Evolutionary conservation across 1,140 invertebrate genomes (phyloP).

Genomic region (Caenorhabditis remanei): DNA sequence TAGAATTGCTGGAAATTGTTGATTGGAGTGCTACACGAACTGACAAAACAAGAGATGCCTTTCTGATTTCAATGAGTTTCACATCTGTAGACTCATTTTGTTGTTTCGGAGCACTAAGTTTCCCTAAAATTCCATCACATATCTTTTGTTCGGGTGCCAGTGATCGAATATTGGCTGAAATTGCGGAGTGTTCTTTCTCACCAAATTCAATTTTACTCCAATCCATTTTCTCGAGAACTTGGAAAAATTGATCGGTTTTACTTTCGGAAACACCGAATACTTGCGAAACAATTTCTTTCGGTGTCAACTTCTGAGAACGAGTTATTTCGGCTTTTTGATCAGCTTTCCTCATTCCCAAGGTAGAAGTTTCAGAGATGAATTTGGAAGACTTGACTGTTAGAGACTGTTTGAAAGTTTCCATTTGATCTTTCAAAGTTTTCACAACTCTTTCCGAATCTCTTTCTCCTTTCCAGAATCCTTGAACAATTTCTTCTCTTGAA

Average conservation of each 20-base stretch:
- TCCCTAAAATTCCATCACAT: slow-evolving; percentile 29
- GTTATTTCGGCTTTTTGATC: neutral
- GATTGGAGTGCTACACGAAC: slow-evolving; percentile 12
- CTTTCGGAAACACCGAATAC: slow-evolving; percentile 12
- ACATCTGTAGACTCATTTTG: slow-evolving; percentile 5
- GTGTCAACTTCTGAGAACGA: neutral
- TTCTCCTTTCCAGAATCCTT: slow-evolving; percentile 54
- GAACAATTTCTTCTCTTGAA: slow-evolving; percentile 49
- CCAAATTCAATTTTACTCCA: slow-evolving; percentile 21
- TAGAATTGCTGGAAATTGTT: slow-evolving; percentile 23
- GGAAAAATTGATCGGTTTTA: slow-evolving; percentile 4
- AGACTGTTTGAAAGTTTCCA: slow-evolving; percentile 25
- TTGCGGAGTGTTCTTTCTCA: slow-evolving; percentile 17
- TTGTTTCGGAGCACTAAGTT: slow-evolving; percentile 29
- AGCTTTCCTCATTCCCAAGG: slow-evolving; percentile 14
- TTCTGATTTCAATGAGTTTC: neutral
- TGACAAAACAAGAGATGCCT: neutral
- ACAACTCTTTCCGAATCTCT: slow-evolving; percentile 28
- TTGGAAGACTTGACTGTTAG: neutral
- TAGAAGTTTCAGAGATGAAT: neutral
- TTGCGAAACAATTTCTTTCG: slow-evolving; percentile 11
- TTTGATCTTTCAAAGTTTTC: slow-evolving; percentile 29
- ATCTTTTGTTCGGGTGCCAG: neutral
- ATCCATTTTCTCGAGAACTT: slow-evolving; percentile 44
- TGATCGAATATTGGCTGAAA: slow-evolving; percentile 12